Evolutionary conservation across 1,140 invertebrate species (phyloP), one percentile per base, ranked within the genome.

Genomic region (Hyphantria cunea): DNA sequence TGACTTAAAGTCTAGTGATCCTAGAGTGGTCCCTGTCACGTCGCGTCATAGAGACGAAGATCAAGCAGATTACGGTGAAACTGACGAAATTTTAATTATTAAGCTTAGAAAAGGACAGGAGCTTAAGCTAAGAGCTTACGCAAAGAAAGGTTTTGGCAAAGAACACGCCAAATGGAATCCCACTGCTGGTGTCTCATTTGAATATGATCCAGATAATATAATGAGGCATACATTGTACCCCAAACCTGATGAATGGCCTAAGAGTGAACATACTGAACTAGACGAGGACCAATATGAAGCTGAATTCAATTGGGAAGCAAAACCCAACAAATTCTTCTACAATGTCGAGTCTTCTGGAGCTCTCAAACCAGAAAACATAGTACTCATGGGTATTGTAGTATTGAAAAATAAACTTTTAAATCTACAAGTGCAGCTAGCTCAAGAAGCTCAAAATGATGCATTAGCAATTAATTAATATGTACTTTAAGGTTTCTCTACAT

Each of bases 81-180:
- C 94, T 56, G 97, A 99, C 92, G 97, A 99, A 89, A 99, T 99
- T 78, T 88, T 99, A 15, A 99, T 99, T 72, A 98, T 99, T 0
- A 99, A 99, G 84, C 92, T 99, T 14, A 94, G 99, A 50, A 99
- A 99, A 92, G 98, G 98, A 0, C 99, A 99, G 90, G 98, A 99
- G 86, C 82, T 99, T 10, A 99, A 99, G 86, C 91, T 99, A 10
- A 93, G 96, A 79, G 99, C 98, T 12, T 99, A 98, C 93, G 99
- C 98, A 0, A 98, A 98, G 71, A 96, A 96, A 90, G 96, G 98
- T 31, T 99, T 99, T 92, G 99, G 98, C 1, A 99, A 99, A 87
- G 99, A 99, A 86, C 99, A 99, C 92, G 99, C 99, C 0, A 99
- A 99, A 91, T 99, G 99, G 99, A 99, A 99, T 92, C 99, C 99